Evolutionary conservation across 2,113 vertebrate species (phyloP), one percentile per base, ranked within the genome.

Genomic region (Xiphias gladius): DNA sequence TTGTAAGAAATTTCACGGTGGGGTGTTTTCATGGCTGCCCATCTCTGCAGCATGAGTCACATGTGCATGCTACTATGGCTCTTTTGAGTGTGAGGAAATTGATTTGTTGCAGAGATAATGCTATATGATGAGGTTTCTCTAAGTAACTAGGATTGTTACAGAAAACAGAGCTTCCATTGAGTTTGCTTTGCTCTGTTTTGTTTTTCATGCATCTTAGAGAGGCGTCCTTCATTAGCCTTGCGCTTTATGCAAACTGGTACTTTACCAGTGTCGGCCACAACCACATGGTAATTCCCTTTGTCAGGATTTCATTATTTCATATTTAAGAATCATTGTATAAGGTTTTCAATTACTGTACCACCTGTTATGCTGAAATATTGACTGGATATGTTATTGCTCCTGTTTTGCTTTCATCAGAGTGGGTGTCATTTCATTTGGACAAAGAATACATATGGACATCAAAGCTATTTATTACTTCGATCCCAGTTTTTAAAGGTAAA

Each of bases 1-100:
- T 90, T 88, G 82, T 88, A 88, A 89, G 89, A 91, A 78, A 87
- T 93, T 93, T 94, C 88, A 92, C 82, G 24, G 86, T 86, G 77
- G 68, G 73, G 73, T 83, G 81, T 89, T 91, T 91, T 85, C 85
- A 84, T 80, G 80, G 85, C 82, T 89, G 83, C 68, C 62, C 69
- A 10, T 80, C 78, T 87, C 73, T 73, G 83, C 59, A 32, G 69
- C 68, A 78, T 85, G 74, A 89, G 76, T 88, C 91, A 90, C 85
- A 88, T 83, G 80, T 86, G 82, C 80, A 70, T 70, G 84, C 81
- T 76, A 55, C 83, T 76, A 50, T 46, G 46, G 48, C 73, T 91
- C 82, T 82, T 75, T 67, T 80, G 50, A 88, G 61, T 81, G 80
- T 85, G 69, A 86, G 82, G 54, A 86, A 89, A 89, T 87, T 70